These are phyloP conservation scores for Pogonomyrmex californicus DNA, from an alignment of 1,140 invertebrate species.

Conservation along the genomic window DNA sequence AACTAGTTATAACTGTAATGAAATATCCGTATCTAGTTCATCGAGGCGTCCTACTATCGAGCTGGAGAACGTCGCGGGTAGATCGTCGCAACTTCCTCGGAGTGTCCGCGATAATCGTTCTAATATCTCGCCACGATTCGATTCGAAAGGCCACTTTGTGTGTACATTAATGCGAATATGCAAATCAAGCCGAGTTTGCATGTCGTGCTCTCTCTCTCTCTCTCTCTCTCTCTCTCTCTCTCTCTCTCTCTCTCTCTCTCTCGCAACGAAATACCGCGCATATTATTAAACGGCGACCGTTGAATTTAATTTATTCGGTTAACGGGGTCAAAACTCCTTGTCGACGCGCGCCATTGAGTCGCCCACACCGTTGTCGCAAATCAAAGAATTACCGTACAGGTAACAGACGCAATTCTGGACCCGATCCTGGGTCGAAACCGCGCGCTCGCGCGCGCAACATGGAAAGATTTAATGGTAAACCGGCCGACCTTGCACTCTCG, in stretches of 20 bases:
- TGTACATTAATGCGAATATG: no score
- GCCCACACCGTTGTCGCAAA: constrained; percentile 41
- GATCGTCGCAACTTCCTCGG: background rate
- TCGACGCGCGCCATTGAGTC: background rate
- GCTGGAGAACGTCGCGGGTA: background rate
- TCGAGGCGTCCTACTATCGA: background rate
- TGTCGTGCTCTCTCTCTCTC: background rate
- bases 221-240: background rate
- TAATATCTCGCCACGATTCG: background rate
- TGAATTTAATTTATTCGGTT: constrained; percentile 54
- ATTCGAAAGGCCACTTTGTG: constrained; percentile 2
- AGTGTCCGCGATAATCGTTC: background rate
- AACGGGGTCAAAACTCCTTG: constrained; percentile 23
- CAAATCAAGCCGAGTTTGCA: constrained; percentile 14
- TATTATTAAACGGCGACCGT: constrained; percentile 14
- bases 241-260: no score
- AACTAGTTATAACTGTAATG: constrained; percentile 14
- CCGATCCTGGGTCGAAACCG: constrained; percentile 22
- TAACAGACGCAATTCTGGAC: background rate
- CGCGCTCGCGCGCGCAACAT: constrained; percentile 2
- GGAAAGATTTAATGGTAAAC: constrained; percentile 72
- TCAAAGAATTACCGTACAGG: background rate
- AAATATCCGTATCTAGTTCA: background rate
- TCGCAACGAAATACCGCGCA: background rate
- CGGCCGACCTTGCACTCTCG: constrained; percentile 74